A percentile compares a stretch with the other conserved stretches of the same genome.
phyloP scores from a whole-genome alignment of 2,113 vertebrate genomes.

The Ammodytes dubius region DNA sequence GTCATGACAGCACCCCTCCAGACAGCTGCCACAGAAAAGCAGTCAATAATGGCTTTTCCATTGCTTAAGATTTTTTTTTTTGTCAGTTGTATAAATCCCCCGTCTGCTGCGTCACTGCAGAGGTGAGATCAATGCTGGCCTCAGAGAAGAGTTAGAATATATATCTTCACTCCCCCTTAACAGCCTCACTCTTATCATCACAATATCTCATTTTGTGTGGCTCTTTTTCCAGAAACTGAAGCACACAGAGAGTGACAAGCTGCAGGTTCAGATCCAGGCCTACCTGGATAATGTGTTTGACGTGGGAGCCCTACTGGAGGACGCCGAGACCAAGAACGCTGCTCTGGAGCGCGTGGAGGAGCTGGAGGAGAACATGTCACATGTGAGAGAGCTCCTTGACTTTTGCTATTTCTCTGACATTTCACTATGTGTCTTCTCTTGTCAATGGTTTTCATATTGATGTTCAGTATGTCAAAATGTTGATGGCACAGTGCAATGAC shows the following conservation, averaged over 20 bases:
- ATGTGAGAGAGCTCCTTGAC: constrained; percentile 81
- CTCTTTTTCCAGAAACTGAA: constrained; percentile 89
- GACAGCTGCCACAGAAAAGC: constrained; percentile 23
- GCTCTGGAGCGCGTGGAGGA: constrained; percentile 98
- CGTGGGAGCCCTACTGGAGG: constrained; percentile 94
- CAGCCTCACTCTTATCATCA: not conserved
- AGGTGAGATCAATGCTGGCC: constrained; percentile 17
- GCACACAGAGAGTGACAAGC: constrained; percentile 97
- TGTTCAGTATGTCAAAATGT: constrained; percentile 10
- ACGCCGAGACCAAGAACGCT: constrained; percentile 97
- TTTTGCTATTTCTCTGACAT: not conserved
- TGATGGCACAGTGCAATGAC: constrained; percentile 13
- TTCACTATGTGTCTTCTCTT: not conserved
- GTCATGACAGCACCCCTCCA: constrained; percentile 26
- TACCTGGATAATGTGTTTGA: constrained; percentile 98
- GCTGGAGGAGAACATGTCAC: constrained; percentile 96
- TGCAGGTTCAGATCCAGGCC: constrained; percentile 97
- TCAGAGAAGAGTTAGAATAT: not conserved
- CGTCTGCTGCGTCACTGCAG: not conserved
- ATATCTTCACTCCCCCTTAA: not conserved
- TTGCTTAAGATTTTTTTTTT: constrained; percentile 25
- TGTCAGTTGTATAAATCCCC: constrained; percentile 17
- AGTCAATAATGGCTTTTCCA: constrained; percentile 50
- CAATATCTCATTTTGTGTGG: not conserved
- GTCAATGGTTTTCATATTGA: not conserved